A percentile compares a stretch with the other conserved stretches of the same genome.
Conservation (phyloP, 2,888 invertebrate species). For the Crocallis elinguaria region DNA sequence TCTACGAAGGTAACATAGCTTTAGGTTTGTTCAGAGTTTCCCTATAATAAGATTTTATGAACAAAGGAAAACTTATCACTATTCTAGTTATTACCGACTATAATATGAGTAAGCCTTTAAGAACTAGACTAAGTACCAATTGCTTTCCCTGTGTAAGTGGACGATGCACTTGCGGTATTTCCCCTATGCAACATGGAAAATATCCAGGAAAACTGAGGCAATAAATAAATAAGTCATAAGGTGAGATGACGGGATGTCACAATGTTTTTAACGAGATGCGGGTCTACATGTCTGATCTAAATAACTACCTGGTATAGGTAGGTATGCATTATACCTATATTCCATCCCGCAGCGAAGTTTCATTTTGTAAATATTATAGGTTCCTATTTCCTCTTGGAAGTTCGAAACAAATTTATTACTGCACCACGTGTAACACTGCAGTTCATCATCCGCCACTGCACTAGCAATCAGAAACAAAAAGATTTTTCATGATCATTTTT, state of each 20-base stretch:
- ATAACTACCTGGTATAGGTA: not conserved
- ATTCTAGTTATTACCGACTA: not conserved
- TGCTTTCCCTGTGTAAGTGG: constrained; percentile 1
- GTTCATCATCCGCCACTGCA: too few species aligned
- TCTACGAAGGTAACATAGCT: not conserved
- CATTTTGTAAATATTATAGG: too few species aligned
- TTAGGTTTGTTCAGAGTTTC: not conserved
- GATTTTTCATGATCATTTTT: too few species aligned
- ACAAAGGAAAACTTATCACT: not conserved
- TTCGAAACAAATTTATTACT: too few species aligned
- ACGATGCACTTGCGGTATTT: constrained; percentile 8
- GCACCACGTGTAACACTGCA: too few species aligned
- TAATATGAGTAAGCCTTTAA: not conserved
- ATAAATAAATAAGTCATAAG: not conserved
- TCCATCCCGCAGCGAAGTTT: too few species aligned
- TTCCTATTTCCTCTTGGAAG: too few species aligned
- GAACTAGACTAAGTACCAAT: not conserved
- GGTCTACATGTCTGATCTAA: constrained; percentile 6
- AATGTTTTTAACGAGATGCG: constrained; percentile 13
- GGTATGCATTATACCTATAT: too few species aligned
- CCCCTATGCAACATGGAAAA: constrained; percentile 5
- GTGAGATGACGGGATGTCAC: not conserved
- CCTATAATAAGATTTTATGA: not conserved
- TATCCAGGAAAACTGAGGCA: constrained; percentile 13
- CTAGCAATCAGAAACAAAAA: too few species aligned